Base-by-base conservation (phyloP, 2,113 vertebrate species). In the Pao palembangensis region DNA sequence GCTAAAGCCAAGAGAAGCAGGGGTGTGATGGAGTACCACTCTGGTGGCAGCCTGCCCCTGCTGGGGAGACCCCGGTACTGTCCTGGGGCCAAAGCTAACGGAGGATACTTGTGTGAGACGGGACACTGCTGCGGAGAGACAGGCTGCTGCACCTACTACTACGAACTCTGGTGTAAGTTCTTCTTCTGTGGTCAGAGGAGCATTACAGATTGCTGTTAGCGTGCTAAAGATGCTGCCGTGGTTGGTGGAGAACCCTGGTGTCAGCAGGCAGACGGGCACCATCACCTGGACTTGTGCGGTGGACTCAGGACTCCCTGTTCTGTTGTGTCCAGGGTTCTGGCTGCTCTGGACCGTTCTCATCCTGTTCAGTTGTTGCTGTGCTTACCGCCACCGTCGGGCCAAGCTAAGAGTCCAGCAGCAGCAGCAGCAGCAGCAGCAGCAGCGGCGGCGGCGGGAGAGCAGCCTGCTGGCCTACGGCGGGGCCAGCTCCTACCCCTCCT, bases 61-160 rank as follows among this genome's bases (percentile, higher is more conserved):
- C 86, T 92, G 83, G 88, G 85, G 69, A 90, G 90, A 73, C 91
- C 91, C 1, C 90, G 93, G 73, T 93, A 91, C 86, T 98, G 96
- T 81, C 92, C 94, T 0, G 94, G 95, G 49, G 89, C 92, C 57
- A 91, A 77, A 60, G 91, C 91, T 69, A 93, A 92, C 62, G 93
- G 92, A 72, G 93, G 93, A 14, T 98, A 98, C 81, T 92, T 95
- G 75, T 96, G 95, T 76, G 94, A 96, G 85, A 96, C 92, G 0
- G 95, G 95, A 7, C 96, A 98, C 92, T 98, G 96, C 91, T 98
- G 95, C 5, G 94, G 95, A 52, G 95, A 96, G 87, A 94, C 91
- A 0, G 94, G 96, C 76, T 98, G 95, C 92, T 97, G 94, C 79
- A 97, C 95, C 12, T 98, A 98, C 91, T 98, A 97, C 92, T 97